Evolutionary conservation across 2,888 invertebrate genomes (phyloP).

Genomic region (Phengaris alcon): DNA sequence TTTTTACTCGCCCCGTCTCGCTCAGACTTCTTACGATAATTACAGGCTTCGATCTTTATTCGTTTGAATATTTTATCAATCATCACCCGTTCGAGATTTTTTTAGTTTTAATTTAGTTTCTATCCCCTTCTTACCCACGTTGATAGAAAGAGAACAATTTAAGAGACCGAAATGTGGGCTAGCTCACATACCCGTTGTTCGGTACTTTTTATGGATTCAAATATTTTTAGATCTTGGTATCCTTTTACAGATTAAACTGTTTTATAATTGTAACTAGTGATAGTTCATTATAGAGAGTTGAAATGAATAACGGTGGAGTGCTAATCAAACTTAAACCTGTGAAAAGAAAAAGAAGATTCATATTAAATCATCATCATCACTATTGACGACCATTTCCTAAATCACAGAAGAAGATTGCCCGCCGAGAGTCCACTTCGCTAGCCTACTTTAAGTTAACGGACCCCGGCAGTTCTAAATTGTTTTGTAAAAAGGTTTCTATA

Average conservation of each 20-base stretch:
- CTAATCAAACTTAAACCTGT: neutral
- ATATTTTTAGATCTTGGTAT: conserved; percentile 12
- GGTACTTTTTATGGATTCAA: conserved; percentile 10
- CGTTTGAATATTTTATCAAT: conserved; percentile 25
- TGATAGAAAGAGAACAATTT: neutral
- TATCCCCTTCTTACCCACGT: neutral
- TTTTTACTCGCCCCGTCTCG: conserved; percentile 40
- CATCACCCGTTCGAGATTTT: conserved; percentile 19
- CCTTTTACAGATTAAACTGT: conserved; percentile 8
- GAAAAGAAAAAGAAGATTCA: neutral
- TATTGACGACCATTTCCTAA: neutral
- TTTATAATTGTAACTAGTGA: conserved; percentile 1
- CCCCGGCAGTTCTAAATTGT: too few species aligned
- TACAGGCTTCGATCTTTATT: conserved; percentile 27
- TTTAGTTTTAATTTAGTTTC: conserved; percentile 5
- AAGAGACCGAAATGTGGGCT: neutral
- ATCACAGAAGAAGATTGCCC: neutral
- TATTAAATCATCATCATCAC: neutral
- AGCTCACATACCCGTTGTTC: conserved; percentile 6
- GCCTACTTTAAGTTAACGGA: neutral
- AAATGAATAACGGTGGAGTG: neutral
- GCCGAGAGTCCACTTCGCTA: neutral
- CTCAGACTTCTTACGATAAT: conserved; percentile 32
- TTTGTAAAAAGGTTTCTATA: too few species aligned
- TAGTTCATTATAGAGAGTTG: neutral